Base-by-base conservation (phyloP, 2,113 vertebrate genomes). In the Elachura formosa region DNA sequence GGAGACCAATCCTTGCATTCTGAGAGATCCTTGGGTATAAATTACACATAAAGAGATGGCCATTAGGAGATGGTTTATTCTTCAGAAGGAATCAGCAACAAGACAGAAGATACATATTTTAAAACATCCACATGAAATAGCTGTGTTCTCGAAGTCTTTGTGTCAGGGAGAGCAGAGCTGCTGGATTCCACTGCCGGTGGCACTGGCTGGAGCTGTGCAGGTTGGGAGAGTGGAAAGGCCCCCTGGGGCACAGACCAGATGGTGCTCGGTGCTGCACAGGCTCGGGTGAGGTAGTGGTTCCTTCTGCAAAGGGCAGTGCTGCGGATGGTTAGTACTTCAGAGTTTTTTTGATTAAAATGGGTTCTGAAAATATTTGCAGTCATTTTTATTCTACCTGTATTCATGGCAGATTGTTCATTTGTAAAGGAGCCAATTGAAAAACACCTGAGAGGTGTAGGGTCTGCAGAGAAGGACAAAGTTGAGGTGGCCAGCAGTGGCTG, bases 91-190 rank as follows among this genome's bases (percentile, higher is more conserved):
- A 58, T 66, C 15, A 6, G 20, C 46, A 55, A 12, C 26, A 54
- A 46, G 72, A 59, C 51, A 17, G 31, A 41, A 80, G 59, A 31
- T 73, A 72, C 80, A 71, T 59, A 40, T 59, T 94, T 77, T 63
- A 41, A n/a, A 74, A 24, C 9, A 2, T 31, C 48, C 5, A 3
- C 22, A 3, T 90, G 68, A 14, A 84, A 33, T 59, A 55, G 51
- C 56, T 15, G 2, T n/a, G 38, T 90, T 51, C 22, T 66, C 20
- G 0, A 16, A 2, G 9, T 12, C 15, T 16, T 48, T 46, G 64
- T 0, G 0, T 43, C 51, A 55, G 68, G 41, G 84, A 63, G 29
- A 0, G 9, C 1, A 1, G 73, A 12, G 29, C 68, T 6, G 40
- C 17, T 33, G 40, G 64, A 58, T 23, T 8, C 9, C 1, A 1